Conservation (phyloP, 2,113 vertebrate genomes). For the Hiodon alosoides region DNA sequence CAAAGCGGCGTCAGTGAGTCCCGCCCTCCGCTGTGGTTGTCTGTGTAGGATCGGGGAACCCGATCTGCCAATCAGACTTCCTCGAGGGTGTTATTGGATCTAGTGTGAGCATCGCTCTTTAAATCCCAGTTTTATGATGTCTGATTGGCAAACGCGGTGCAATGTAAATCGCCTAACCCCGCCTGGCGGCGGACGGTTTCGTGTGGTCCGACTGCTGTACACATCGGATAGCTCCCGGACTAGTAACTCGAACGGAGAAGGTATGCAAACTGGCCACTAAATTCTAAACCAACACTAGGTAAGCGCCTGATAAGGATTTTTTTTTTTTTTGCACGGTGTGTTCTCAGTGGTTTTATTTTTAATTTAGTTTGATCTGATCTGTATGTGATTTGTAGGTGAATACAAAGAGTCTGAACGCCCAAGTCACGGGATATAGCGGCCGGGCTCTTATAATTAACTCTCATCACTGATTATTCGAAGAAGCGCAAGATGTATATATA, state of each 20-base stretch:
- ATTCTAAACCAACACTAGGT: not conserved
- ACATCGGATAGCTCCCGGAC: not conserved
- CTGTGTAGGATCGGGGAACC: too few relatives aligned
- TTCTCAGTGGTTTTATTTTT: not conserved
- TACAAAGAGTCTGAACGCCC: not conserved
- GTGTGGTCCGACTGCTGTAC: constrained; percentile 40
- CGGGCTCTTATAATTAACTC: constrained; percentile 5
- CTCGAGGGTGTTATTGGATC: too few relatives aligned
- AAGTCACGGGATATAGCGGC: not conserved
- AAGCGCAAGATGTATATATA: not conserved
- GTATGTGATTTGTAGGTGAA: not conserved
- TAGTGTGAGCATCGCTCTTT: too few relatives aligned
- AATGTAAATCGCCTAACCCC: too few relatives aligned
- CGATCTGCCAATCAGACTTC: too few relatives aligned
- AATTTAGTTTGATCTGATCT: not conserved
- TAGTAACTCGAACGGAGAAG: not conserved
- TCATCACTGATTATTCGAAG: constrained; percentile 6
- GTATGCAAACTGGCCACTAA: not conserved
- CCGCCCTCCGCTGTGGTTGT: constrained; percentile 16
- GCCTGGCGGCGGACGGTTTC: constrained; percentile 30
- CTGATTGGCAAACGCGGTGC: too few relatives aligned
- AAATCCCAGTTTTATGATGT: too few relatives aligned
- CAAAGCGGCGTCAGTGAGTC: constrained; percentile 13
- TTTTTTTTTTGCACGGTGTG: not conserved
- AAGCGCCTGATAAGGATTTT: not conserved